Evolutionary conservation across 2,113 vertebrate species (phyloP).

Genomic region (Isichthys henryi): DNA sequence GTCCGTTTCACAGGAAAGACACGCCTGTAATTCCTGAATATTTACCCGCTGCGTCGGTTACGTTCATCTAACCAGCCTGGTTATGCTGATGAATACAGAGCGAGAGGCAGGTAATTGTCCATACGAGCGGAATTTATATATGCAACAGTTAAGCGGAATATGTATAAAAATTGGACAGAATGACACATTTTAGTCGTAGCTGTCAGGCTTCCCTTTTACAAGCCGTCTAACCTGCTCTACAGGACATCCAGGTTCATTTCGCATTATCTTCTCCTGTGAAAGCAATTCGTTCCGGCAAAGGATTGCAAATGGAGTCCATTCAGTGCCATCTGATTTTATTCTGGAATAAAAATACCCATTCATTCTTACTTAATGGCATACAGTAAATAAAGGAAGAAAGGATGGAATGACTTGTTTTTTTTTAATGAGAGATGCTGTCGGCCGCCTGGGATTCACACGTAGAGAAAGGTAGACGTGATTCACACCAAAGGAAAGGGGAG

Average conservation of each 20-base stretch:
- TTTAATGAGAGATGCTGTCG: neutral
- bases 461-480: neutral
- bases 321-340: neutral
- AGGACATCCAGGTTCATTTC: neutral
- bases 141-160: neutral
- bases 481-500: neutral
- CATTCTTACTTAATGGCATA: neutral
- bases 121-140: neutral
- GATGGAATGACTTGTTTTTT: neutral
- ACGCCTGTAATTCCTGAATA: neutral
- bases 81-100: neutral
- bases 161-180: neutral
- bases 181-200: neutral
- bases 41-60: neutral
- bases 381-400: neutral
- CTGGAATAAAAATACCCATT: constrained; percentile 25
- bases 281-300: constrained; percentile 18
- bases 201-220: neutral
- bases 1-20: neutral
- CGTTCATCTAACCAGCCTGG: neutral
- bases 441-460: neutral
- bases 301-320: constrained; percentile 5
- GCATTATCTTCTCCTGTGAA: constrained; percentile 15
- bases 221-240: neutral
- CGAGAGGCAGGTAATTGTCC: neutral